A percentile compares a stretch with the other conserved stretches of the same genome.
phyloP scores from a whole-genome alignment of 2,797 vertebrate genomes.

The Spheniscus humboldti region DNA sequence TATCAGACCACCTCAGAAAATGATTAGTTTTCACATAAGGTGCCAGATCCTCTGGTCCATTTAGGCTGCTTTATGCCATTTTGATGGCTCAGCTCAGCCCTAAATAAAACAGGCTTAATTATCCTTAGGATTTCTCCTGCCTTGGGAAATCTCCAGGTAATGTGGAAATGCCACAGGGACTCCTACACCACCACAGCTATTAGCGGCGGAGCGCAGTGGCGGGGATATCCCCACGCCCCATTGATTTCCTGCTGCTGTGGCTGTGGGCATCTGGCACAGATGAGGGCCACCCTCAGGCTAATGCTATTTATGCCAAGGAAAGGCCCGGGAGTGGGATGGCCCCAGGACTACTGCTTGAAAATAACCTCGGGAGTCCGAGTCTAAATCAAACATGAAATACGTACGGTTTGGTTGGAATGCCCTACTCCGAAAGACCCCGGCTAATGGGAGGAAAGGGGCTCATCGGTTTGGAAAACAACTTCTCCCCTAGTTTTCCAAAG shows the following conservation, averaged over 20 bases:
- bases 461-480: rapidly evolving
- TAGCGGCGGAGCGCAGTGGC: neutral
- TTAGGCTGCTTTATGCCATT: conserved; percentile 63
- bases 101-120: conserved; percentile 68
- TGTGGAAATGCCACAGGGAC: conserved; percentile 63
- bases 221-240: conserved; percentile 55
- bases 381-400: neutral
- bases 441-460: neutral
- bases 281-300: conserved; percentile 27
- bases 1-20: conserved; percentile 54
- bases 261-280: conserved; percentile 55
- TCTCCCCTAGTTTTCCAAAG: neutral
- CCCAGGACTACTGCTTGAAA: neutral
- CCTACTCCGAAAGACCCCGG: rapidly evolving
- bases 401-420: neutral
- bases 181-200: conserved; percentile 51
- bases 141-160: conserved; percentile 69
- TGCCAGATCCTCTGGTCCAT: conserved; percentile 60
- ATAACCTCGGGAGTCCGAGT: neutral
- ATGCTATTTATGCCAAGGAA: conserved; percentile 31
- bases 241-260: conserved; percentile 57
- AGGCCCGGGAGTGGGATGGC: neutral
- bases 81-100: conserved; percentile 61
- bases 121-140: conserved; percentile 66
- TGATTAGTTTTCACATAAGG: conserved; percentile 59